Evolutionary conservation across 2,113 vertebrate genomes (phyloP).

Genomic region (Axis porcinus): DNA sequence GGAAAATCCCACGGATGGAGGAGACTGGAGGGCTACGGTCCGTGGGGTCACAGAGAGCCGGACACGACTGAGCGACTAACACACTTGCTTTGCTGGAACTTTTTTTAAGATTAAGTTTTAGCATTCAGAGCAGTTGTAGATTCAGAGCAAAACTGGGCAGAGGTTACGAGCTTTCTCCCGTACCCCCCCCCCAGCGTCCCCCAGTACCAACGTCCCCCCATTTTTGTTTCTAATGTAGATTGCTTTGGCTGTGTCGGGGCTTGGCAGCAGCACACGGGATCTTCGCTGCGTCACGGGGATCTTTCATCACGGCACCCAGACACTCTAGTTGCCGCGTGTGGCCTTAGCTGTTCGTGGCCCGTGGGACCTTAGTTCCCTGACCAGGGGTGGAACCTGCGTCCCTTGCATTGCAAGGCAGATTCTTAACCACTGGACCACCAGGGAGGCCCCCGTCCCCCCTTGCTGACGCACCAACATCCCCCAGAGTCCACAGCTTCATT

Average conservation of each 20-base stretch:
- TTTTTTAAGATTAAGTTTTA: not conserved
- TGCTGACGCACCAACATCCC: rapidly evolving
- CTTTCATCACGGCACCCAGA: not conserved
- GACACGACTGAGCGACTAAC: not conserved
- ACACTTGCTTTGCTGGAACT: not conserved
- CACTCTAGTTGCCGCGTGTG: rapidly evolving
- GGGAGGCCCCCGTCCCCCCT: not conserved
- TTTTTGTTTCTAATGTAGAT: rapidly evolving
- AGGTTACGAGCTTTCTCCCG: rapidly evolving
- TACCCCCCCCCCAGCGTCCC: too few relatives aligned
- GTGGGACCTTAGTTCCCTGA: not conserved
- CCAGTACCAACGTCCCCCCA: rapidly evolving
- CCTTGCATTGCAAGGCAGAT: not conserved
- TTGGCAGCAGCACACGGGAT: not conserved
- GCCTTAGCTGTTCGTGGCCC: not conserved
- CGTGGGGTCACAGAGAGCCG: not conserved
- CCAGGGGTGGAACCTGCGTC: not conserved
- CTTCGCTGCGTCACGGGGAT: rapidly evolving
- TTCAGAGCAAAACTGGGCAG: not conserved
- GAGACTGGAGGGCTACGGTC: not conserved
- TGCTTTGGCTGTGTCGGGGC: not conserved
- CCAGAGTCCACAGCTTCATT: rapidly evolving
- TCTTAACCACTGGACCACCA: not conserved
- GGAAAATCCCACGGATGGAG: rapidly evolving
- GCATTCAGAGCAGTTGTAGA: not conserved